Evolutionary conservation across 2,888 invertebrate species (phyloP).

Genomic region (Anarsia innoxiella): DNA sequence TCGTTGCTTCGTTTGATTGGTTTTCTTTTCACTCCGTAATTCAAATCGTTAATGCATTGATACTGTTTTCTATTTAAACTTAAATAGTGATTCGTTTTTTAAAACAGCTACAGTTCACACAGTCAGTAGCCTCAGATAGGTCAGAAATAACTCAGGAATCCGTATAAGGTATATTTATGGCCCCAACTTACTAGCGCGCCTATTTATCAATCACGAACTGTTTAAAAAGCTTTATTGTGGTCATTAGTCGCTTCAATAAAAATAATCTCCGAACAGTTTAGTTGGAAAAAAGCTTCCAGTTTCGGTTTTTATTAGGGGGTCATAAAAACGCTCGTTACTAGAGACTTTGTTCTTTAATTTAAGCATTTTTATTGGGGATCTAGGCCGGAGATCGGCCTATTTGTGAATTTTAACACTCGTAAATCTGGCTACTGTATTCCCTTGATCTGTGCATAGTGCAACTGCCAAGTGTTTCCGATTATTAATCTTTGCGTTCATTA

Average conservation of each 20-base stretch:
- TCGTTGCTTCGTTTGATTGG: neutral
- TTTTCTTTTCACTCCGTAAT: too few relatives aligned
- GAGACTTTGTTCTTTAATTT: slow-evolving; percentile 33
- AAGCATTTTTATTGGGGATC: slow-evolving; percentile 11
- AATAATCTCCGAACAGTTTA: slow-evolving; percentile 42
- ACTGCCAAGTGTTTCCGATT: slow-evolving; percentile 10
- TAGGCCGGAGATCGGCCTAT: slow-evolving; percentile 38
- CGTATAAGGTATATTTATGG: neutral
- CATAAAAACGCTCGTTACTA: slow-evolving; percentile 58
- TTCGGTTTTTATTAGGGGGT: slow-evolving; percentile 52
- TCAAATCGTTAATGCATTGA: too few relatives aligned
- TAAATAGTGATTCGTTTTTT: too few relatives aligned
- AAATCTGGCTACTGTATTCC: slow-evolving; percentile 34
- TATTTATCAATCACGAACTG: slow-evolving; percentile 20
- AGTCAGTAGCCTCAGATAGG: neutral
- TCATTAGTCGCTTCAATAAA: slow-evolving; percentile 38
- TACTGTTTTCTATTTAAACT: too few relatives aligned
- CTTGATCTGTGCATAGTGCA: slow-evolving; percentile 10
- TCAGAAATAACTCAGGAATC: neutral
- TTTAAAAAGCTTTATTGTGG: slow-evolving; percentile 41
- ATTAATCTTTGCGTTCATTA: slow-evolving; percentile 10
- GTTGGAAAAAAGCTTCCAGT: slow-evolving; percentile 52
- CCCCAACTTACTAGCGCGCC: neutral
- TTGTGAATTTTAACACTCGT: slow-evolving; percentile 44
- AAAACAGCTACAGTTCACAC: neutral